phyloP scores from a whole-genome alignment of 2,113 vertebrate genomes.

The Peromyscus maniculatus region DNA sequence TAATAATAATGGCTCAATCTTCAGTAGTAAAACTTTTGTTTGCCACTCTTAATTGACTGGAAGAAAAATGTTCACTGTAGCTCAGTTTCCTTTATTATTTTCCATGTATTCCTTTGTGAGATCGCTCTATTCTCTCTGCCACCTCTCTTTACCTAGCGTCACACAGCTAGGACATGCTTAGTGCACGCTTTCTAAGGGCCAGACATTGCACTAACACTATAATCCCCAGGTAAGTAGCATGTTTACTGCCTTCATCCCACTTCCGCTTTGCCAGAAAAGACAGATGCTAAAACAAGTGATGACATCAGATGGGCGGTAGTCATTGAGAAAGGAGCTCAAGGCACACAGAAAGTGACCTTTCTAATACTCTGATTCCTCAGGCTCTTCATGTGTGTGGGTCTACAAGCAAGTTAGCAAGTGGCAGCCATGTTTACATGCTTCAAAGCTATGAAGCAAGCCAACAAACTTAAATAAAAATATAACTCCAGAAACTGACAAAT shows the following conservation, averaged over 20 bases:
- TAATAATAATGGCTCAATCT: background rate
- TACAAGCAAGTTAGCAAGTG: background rate
- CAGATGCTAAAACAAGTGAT: constrained; percentile 19
- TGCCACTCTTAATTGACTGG: background rate
- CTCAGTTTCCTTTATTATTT: background rate
- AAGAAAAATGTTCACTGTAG: constrained; percentile 9
- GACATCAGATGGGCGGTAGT: background rate
- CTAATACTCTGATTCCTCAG: constrained; percentile 13
- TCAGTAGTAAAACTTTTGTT: background rate
- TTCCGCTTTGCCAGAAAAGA: constrained; percentile 51
- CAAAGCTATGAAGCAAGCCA: background rate
- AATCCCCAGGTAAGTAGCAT: constrained; percentile 13
- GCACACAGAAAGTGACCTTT: background rate
- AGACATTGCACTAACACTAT: background rate
- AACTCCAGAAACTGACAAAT: constrained; percentile 10
- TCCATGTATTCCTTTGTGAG: constrained; percentile 35
- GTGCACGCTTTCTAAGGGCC: background rate
- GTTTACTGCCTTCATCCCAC: background rate
- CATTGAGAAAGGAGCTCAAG: background rate
- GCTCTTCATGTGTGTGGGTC: background rate
- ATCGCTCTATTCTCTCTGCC: background rate
- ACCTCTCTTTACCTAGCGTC: constrained; percentile 34
- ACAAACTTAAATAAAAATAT: constrained; percentile 42
- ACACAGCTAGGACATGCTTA: background rate
- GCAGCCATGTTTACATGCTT: constrained; percentile 25